A percentile compares a stretch with the other conserved stretches of the same genome.
Evolutionary conservation across 2,888 invertebrate genomes (phyloP).

Genomic region (Zaprionus obscuricornis): DNA sequence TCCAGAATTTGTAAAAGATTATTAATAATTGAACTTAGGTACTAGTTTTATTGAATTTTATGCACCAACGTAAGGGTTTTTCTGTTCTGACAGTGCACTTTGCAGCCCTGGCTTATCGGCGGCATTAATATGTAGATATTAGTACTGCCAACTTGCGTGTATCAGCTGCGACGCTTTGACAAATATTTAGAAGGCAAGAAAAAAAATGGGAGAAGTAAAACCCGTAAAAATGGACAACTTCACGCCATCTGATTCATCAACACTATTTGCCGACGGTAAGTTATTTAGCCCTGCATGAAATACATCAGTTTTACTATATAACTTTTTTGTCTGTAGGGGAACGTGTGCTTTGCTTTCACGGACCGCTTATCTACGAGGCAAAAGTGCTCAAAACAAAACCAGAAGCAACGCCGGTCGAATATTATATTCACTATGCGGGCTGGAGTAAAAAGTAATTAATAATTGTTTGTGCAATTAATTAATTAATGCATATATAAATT

Average conservation of each 20-base stretch:
- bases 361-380: constrained; percentile 97
- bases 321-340: too few species aligned
- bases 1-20: too few species aligned
- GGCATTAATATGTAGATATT: not conserved
- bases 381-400: constrained; percentile 94
- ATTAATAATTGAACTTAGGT: too few species aligned
- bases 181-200: constrained; percentile 75
- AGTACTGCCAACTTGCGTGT: constrained; percentile 40
- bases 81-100: not conserved
- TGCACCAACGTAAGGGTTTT: too few species aligned
- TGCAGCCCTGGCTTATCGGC: constrained; percentile 29
- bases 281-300: not conserved
- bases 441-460: constrained; percentile 97
- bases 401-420: constrained; percentile 94
- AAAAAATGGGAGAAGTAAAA: constrained; percentile 67
- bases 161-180: constrained; percentile 31
- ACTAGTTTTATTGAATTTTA: too few species aligned
- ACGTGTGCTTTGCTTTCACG: constrained; percentile 97
- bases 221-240: constrained; percentile 58
- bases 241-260: constrained; percentile 47
- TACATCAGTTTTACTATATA: too few species aligned
- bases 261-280: constrained; percentile 88
- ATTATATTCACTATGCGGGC: constrained; percentile 97
- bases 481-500: not conserved
- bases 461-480: not conserved